A percentile compares a stretch with the other conserved stretches of the same genome.
Evolutionary conservation across 2,888 invertebrate genomes (phyloP).

Genomic region (Protophormia terraenovae): DNA sequence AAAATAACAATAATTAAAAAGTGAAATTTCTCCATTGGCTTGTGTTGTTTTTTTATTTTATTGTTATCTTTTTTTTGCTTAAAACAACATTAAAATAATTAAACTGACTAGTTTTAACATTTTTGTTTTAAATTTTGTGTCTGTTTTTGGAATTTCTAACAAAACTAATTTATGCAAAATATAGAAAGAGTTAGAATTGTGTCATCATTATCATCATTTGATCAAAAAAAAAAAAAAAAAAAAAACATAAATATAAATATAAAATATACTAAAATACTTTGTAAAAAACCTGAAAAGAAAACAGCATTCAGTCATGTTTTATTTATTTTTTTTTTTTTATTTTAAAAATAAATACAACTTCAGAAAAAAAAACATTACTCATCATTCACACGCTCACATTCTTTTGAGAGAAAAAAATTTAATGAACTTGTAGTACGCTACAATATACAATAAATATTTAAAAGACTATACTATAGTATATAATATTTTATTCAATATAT

Average conservation of each 20-base stretch:
- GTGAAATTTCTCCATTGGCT: constrained; percentile 51
- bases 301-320: constrained; percentile 23
- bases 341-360: not conserved
- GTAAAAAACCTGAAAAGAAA: constrained; percentile 12
- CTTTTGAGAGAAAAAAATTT: not conserved
- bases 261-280: constrained; percentile 40
- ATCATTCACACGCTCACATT: not conserved
- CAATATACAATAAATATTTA: too few relatives aligned
- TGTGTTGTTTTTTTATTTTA: constrained; percentile 4
- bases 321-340: too few relatives aligned
- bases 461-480: too few relatives aligned
- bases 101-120: constrained; percentile 32
- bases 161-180: constrained; percentile 39
- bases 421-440: not conserved
- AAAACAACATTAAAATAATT: constrained; percentile 12
- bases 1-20: constrained; percentile 26
- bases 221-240: not conserved
- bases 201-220: constrained; percentile 41
- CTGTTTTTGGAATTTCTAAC: constrained; percentile 14
- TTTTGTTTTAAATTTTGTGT: not conserved
- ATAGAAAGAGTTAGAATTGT: constrained; percentile 56
- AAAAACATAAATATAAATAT: not conserved
- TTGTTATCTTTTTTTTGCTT: too few relatives aligned
- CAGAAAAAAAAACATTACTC: constrained; percentile 6
- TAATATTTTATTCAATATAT: too few relatives aligned